These are phyloP conservation scores for Molossus molossus DNA, from an alignment of 2,797 vertebrate species.

Conservation along the genomic window DNA sequence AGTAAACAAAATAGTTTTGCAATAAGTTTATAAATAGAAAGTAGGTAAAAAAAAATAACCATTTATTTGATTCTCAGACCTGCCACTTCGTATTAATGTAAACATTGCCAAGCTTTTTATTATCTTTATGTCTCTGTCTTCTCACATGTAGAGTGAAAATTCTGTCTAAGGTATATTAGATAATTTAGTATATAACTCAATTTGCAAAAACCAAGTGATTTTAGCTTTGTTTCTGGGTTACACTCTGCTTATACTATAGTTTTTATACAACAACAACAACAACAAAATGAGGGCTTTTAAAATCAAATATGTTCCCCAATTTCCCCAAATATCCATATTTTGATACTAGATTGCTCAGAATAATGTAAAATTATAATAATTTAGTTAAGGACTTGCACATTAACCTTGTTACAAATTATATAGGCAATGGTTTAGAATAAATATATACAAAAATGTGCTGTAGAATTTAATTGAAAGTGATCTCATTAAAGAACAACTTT, in stretches of 20 bases:
- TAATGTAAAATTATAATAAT: not conserved
- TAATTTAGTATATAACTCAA: not conserved
- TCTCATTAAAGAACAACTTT: slow-evolving; percentile 24
- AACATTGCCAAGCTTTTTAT: not conserved
- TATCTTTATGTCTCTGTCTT: not conserved
- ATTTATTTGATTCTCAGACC: not conserved
- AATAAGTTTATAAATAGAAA: not conserved
- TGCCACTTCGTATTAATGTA: not conserved
- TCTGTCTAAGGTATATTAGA: not conserved
- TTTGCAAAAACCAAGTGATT: not conserved
- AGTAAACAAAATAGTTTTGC: not conserved
- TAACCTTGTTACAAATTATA: not conserved
- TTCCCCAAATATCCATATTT: not conserved
- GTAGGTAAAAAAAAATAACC: not conserved
- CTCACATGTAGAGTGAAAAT: not conserved
- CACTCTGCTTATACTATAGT: not conserved
- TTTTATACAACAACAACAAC: not conserved
- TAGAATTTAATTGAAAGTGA: slow-evolving; percentile 1
- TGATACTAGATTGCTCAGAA: not conserved
- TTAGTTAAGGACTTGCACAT: slow-evolving; percentile 13
- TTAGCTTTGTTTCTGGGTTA: slow-evolving; percentile 5
- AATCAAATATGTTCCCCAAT: not conserved
- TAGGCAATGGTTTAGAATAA: slow-evolving; percentile 7
- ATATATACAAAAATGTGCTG: not conserved
- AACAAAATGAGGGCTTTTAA: not conserved